Percentiles rank a stretch among this genome's conserved stretches.
phyloP scores from a whole-genome alignment of 2,888 invertebrate genomes.

The Xestia rhomboidea region DNA sequence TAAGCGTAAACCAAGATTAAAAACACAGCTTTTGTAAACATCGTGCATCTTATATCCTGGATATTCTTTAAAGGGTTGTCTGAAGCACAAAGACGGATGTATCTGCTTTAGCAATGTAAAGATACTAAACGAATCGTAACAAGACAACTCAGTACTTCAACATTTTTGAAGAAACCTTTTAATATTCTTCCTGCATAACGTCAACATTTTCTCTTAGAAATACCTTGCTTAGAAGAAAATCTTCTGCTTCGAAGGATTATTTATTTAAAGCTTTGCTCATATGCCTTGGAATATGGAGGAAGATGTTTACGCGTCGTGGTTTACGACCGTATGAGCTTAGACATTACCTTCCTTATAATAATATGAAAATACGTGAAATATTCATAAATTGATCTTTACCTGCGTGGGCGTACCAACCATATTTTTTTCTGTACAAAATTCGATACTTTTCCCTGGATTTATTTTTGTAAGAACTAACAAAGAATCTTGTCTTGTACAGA shows the following conservation, averaged over 20 bases:
- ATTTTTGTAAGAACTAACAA: neutral
- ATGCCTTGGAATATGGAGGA: constrained; percentile 8
- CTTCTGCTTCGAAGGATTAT: constrained; percentile 22
- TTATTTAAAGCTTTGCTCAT: constrained; percentile 39
- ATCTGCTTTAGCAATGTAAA: neutral
- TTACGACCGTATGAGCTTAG: constrained; percentile 29
- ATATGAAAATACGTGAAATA: constrained; percentile 37
- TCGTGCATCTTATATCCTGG: neutral
- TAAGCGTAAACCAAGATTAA: neutral
- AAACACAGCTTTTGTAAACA: neutral
- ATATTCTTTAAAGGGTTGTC: neutral
- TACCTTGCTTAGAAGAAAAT: constrained; percentile 22
- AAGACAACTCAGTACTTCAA: neutral
- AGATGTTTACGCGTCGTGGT: constrained; percentile 19
- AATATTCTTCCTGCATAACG: constrained; percentile 7
- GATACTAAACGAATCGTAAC: neutral
- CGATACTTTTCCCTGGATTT: neutral
- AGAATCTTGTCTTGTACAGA: neutral
- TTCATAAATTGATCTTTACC: constrained; percentile 30
- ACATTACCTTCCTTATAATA: constrained; percentile 12
- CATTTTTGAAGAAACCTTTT: constrained; percentile 24
- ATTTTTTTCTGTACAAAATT: neutral
- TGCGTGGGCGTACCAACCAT: neutral
- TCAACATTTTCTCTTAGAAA: constrained; percentile 17
- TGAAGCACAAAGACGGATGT: too few relatives aligned